A percentile compares a stretch with the other conserved stretches of the same genome.
Conservation (phyloP, 2,113 vertebrate species). For the Dermatemys mawii region DNA sequence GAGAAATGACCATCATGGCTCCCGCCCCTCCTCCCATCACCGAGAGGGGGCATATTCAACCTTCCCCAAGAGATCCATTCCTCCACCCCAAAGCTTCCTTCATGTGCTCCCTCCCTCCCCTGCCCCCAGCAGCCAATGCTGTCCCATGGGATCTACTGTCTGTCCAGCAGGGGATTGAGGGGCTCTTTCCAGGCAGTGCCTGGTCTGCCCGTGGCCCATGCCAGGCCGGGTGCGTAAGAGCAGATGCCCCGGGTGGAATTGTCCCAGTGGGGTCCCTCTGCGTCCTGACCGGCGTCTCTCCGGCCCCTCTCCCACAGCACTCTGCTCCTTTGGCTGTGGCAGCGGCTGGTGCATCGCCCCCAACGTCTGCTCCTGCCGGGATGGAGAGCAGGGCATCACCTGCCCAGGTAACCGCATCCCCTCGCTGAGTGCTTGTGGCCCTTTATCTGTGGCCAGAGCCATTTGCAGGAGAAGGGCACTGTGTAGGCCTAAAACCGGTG, state of each 20-base stretch:
- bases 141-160: not conserved
- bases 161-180: not conserved
- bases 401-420: constrained; percentile 79
- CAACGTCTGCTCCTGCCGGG: constrained; percentile 81
- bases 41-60: not conserved
- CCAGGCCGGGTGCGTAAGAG: not conserved
- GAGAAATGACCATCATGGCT: not conserved
- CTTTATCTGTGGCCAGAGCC: not conserved
- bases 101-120: not conserved
- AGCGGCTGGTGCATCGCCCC: constrained; percentile 80
- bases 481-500: no score
- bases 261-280: not conserved
- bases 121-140: not conserved
- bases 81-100: not conserved
- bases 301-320: constrained; percentile 46
- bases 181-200: no score
- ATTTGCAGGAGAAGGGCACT: not conserved
- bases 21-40: not conserved
- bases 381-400: constrained; percentile 80
- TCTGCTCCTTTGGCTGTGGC: constrained; percentile 84
- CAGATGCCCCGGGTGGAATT: not conserved
- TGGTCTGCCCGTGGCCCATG: not conserved
- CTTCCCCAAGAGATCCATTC: not conserved
- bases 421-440: not conserved
- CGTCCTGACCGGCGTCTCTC: not conserved